A percentile compares a stretch with the other conserved stretches of the same genome.
Evolutionary conservation across 2,113 vertebrate genomes (phyloP).

Genomic region (Hydrolagus affinis): DNA sequence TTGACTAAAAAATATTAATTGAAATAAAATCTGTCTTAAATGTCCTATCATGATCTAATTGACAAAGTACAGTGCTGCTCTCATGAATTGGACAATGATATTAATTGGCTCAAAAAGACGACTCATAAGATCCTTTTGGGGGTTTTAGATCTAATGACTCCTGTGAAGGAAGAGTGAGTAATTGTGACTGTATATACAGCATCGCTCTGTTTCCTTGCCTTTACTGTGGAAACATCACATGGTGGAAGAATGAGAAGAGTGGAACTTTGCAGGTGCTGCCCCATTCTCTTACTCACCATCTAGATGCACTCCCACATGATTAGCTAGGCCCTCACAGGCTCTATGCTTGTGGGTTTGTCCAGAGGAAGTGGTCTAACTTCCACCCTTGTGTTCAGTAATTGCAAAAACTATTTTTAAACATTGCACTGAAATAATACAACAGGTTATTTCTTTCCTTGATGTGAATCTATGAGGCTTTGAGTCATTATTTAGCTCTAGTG

Average conservation of each 20-base stretch:
- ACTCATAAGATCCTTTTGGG: neutral
- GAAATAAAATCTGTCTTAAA: too few species aligned
- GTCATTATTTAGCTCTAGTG: constrained; percentile 1
- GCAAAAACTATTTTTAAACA: constrained; percentile 8
- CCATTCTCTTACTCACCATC: constrained; percentile 18
- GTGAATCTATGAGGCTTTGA: constrained; percentile 8
- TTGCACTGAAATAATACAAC: constrained; percentile 1
- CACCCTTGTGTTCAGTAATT: neutral
- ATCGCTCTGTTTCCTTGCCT: constrained; percentile 13
- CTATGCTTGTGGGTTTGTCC: constrained; percentile 13
- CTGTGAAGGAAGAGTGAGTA: constrained; percentile 11
- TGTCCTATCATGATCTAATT: too few species aligned
- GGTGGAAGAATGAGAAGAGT: constrained; percentile 21
- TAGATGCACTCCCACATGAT: constrained; percentile 26
- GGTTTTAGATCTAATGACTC: neutral
- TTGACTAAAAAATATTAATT: too few species aligned
- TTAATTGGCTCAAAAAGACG: constrained; percentile 24
- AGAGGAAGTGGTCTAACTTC: constrained; percentile 30
- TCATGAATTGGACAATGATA: neutral
- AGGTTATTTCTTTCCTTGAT: neutral
- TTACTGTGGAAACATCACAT: constrained; percentile 24
- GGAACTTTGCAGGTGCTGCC: constrained; percentile 22
- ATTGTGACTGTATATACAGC: constrained; percentile 10
- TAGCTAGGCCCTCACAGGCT: neutral
- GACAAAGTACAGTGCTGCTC: too few species aligned